phyloP scores from a whole-genome alignment of 2,113 vertebrate species.

The Hippocampus comes region DNA sequence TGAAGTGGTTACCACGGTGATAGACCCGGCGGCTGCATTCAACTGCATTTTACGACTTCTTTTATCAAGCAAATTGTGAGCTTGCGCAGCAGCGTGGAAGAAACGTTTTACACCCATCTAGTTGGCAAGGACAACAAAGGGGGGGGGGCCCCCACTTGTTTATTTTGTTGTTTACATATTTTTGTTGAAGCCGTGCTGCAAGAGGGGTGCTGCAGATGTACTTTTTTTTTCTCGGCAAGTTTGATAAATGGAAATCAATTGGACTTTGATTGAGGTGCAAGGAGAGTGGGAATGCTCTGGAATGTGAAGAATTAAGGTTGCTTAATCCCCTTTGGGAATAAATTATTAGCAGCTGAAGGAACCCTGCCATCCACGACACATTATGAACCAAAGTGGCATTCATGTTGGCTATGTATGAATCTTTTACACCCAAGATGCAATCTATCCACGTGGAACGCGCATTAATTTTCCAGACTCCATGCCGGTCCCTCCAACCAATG shows the following conservation, averaged over 20 bases:
- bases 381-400: conserved; percentile 4
- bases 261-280: conserved; percentile 32
- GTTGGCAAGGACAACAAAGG: conserved; percentile 15
- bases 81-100: conserved; percentile 37
- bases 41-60: conserved; percentile 45
- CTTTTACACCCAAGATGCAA: neutral
- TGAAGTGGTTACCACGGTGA: conserved; percentile 52
- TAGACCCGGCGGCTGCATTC: conserved; percentile 35
- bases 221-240: conserved; percentile 27
- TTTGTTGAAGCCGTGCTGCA: neutral
- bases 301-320: conserved; percentile 65
- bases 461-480: neutral
- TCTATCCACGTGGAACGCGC: neutral
- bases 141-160: neutral
- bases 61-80: conserved; percentile 51
- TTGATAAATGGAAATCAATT: conserved; percentile 31
- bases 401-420: neutral
- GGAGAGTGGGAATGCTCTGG: conserved; percentile 36
- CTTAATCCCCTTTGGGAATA: conserved; percentile 53
- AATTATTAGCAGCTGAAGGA: conserved; percentile 54
- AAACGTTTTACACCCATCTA: conserved; percentile 40
- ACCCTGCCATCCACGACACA: conserved; percentile 21
- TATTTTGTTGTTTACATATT: neutral
- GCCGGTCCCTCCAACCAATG: neutral
- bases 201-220: neutral